phyloP scores from a whole-genome alignment of 2,797 vertebrate genomes.

The Zenarchopterus dispar region DNA sequence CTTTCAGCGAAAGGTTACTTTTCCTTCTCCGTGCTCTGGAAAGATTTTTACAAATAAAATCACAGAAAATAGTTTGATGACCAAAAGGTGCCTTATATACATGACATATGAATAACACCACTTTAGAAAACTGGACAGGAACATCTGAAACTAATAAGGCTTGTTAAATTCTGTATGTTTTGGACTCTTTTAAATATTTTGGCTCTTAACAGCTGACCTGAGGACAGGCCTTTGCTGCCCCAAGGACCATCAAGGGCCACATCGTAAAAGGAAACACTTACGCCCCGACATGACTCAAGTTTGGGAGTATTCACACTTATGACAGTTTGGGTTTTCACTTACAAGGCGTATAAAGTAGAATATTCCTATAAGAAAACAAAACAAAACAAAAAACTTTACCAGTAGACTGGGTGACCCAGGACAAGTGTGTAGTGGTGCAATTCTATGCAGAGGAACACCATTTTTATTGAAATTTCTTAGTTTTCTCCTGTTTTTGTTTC shows the following conservation, averaged over 20 bases:
- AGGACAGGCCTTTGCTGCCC: slow-evolving; percentile 27
- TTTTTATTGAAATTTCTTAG: too few relatives aligned
- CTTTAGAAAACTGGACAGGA: slow-evolving; percentile 14
- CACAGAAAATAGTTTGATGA: slow-evolving; percentile 24
- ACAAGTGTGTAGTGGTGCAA: too few relatives aligned
- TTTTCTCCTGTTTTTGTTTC: too few relatives aligned
- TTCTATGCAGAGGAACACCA: too few relatives aligned
- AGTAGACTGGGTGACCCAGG: background rate
- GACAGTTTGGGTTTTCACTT: slow-evolving; percentile 33
- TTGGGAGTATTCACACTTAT: slow-evolving; percentile 45
- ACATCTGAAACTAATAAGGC: slow-evolving; percentile 38
- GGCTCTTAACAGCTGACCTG: slow-evolving; percentile 15
- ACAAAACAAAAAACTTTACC: background rate
- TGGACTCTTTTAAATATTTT: slow-evolving; percentile 1
- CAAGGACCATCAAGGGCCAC: slow-evolving; percentile 30
- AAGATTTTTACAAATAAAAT: slow-evolving; percentile 8
- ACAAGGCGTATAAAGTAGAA: background rate
- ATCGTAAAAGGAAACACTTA: slow-evolving; percentile 56
- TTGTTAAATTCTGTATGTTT: slow-evolving; percentile 32
- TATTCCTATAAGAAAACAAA: background rate
- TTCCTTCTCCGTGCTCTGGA: slow-evolving; percentile 27
- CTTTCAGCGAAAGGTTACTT: slow-evolving; percentile 31
- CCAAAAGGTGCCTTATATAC: slow-evolving; percentile 21
- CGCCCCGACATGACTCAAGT: slow-evolving; percentile 50
- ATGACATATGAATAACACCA: slow-evolving; percentile 29